Evolutionary conservation across 2,888 invertebrate genomes (phyloP).

Genomic region (Chrysolina americana): DNA sequence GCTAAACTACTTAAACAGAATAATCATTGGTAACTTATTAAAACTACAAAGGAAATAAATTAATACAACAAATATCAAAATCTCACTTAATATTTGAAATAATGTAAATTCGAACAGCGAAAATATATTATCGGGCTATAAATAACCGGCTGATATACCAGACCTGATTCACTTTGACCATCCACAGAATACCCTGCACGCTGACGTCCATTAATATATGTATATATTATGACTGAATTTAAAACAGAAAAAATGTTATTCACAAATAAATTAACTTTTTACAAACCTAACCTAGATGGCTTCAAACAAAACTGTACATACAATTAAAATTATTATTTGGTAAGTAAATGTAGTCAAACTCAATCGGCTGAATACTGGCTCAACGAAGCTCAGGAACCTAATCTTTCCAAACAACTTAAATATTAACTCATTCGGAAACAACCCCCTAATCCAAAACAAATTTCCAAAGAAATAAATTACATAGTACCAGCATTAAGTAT

Average conservation of each 20-base stretch:
- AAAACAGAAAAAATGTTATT: constrained; percentile 38
- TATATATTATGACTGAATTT: constrained; percentile 44
- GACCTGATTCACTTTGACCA: constrained; percentile 11
- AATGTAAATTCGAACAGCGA: constrained; percentile 35
- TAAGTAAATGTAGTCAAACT: constrained; percentile 45
- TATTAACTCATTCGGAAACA: constrained; percentile 55
- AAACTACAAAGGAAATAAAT: constrained; percentile 50
- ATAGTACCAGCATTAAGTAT: constrained; percentile 36
- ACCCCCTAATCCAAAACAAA: constrained; percentile 31
- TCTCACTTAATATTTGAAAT: constrained; percentile 42
- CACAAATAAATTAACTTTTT: constrained; percentile 44
- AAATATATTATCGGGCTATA: constrained; percentile 17
- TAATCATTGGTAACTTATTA: constrained; percentile 57
- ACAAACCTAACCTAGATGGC: constrained; percentile 33
- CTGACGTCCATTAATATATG: constrained; percentile 25
- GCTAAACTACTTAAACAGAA: constrained; percentile 51
- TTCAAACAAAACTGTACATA: constrained; percentile 46
- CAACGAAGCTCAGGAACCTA: constrained; percentile 45
- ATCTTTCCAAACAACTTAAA: constrained; percentile 54
- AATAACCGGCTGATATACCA: constrained; percentile 4
- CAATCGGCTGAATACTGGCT: constrained; percentile 48
- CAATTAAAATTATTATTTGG: constrained; percentile 49
- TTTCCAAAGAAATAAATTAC: constrained; percentile 48
- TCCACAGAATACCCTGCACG: constrained; percentile 10
- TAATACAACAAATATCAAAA: constrained; percentile 55